Evolutionary conservation across 2,797 vertebrate species (phyloP), one percentile per base, ranked within the genome.

Genomic region (Gadopsis marmoratus): DNA sequence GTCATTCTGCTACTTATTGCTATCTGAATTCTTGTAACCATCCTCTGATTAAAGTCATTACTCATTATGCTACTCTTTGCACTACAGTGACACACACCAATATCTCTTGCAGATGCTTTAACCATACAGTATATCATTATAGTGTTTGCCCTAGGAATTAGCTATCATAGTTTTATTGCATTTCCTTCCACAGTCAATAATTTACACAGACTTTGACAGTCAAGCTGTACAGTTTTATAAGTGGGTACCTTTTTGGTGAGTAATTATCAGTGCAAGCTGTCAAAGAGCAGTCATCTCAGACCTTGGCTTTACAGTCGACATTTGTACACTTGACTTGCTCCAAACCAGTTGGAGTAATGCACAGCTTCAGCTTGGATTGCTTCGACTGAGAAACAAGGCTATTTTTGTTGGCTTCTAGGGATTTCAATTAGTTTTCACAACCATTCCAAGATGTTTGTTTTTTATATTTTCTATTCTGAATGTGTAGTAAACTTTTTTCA

Each of bases 91-190:
- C 39, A 71, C 37, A 31, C 23, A 7, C 4, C 45, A 39, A 76
- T 79, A 58, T 70, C 19, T 69, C 63, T 31, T 65, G 16, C 48
- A 58, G 41, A 73, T 61, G 35, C 5, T 0, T 45, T 70, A 51
- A 56, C 59, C n/a, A 39, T 71, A 26, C 26, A 26, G 26, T 26
- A 39, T 50, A 39, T 82, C 55, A 71, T 76, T 33, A 71, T 31
- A 35, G 6, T 43, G 26, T 81, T 70, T 81, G 31, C 26, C 12
- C 1, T 4, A 55, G 26, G 39, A 71, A 33, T 39, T 63, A 19
- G n/a, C 68, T 60, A 12, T 67, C 53, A 54, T 37, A 4, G 19
- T 58, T 65, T 78, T 76, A 80, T 79, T 72, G 43, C 33, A 3
- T 19, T 35, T 63, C 61, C 58, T 50, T 45, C 59, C 69, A 43